Evolutionary conservation across 2,113 vertebrate genomes (phyloP).

Genomic region (Addax nasomaculatus): DNA sequence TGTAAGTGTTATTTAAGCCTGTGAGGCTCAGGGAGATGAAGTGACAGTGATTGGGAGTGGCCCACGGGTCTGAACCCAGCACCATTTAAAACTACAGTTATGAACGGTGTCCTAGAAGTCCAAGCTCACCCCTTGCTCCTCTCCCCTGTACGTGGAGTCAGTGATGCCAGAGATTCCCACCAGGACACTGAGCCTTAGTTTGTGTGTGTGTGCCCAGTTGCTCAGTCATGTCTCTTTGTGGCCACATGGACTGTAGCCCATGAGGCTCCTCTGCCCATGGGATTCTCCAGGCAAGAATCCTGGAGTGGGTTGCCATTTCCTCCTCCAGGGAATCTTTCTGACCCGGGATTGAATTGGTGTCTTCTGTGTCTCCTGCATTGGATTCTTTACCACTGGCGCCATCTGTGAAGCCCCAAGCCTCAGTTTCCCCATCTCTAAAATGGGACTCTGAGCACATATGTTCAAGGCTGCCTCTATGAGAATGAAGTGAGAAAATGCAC

Average conservation of each 20-base stretch:
- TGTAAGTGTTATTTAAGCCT: neutral
- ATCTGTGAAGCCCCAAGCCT: neutral
- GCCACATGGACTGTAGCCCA: neutral
- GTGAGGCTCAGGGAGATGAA: neutral
- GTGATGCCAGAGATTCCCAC: neutral
- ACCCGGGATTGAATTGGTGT: neutral
- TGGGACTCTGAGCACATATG: accelerated
- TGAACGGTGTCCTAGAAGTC: neutral
- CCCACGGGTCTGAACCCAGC: neutral
- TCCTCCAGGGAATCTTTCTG: neutral
- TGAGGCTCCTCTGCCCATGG: neutral
- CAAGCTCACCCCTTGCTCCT: neutral
- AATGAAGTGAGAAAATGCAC: neutral
- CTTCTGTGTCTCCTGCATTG: neutral
- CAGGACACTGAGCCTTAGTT: neutral
- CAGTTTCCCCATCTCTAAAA: neutral
- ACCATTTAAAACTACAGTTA: neutral
- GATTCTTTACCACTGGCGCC: neutral
- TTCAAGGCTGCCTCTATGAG: neutral
- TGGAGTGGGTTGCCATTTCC: neutral
- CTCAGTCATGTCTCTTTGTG: neutral
- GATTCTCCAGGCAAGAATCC: neutral
- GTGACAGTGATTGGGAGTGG: accelerated
- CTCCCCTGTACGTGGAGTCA: accelerated
- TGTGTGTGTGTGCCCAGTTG: neutral